phyloP scores from a whole-genome alignment of 2,113 vertebrate species.

The Prunella fulvescens region DNA sequence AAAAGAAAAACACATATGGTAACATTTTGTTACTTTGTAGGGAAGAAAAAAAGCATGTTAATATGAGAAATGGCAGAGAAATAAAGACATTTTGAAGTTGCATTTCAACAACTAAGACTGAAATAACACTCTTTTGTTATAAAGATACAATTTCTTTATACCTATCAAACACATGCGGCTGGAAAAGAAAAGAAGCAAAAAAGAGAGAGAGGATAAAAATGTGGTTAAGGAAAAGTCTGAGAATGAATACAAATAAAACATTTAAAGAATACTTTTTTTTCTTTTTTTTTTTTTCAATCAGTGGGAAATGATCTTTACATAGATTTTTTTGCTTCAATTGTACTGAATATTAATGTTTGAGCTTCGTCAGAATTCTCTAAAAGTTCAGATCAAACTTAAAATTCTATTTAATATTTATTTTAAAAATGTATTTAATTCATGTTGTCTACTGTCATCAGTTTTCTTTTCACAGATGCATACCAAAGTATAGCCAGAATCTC shows the following conservation, averaged over 20 bases:
- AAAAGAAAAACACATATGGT: neutral
- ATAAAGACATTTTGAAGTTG: neutral
- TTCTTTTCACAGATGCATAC: neutral
- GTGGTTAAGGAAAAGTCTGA: neutral
- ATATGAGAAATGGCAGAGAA: neutral
- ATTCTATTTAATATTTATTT: neutral
- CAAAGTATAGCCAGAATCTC: neutral
- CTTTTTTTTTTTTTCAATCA: neutral
- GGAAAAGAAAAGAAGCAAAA: neutral
- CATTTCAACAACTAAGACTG: neutral
- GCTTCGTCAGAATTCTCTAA: neutral
- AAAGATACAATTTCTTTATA: neutral
- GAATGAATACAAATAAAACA: neutral
- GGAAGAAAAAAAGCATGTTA: neutral
- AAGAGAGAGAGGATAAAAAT: neutral
- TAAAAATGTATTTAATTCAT: neutral
- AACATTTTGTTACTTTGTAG: neutral
- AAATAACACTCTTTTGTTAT: neutral
- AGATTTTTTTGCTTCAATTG: neutral
- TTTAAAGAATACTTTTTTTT: neutral
- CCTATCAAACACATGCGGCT: neutral
- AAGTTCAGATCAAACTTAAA: neutral
- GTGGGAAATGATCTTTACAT: neutral
- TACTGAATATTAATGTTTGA: neutral
- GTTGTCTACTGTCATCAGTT: neutral